Evolutionary conservation across 1,140 invertebrate genomes (phyloP), one percentile per base, ranked within the genome.

Genomic region (Limonius californicus): DNA sequence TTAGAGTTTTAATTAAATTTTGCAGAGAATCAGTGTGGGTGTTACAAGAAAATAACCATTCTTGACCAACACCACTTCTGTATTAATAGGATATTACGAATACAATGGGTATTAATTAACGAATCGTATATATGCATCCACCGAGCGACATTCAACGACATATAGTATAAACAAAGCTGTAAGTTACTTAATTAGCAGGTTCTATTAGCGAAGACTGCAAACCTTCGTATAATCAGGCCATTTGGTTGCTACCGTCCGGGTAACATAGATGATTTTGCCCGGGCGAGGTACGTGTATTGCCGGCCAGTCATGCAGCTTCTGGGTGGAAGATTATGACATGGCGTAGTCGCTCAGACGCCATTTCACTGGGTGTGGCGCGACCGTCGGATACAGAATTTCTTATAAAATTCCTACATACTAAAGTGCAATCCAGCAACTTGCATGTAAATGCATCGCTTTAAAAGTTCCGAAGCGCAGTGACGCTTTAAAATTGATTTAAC

Each of bases 271-370:
- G 15, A 45, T 30, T 57, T 62, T 39, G n/a, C 55, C 43, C 55
- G 20, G 54, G 42, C 14, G 20, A 35, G 39, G 42, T 50, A 62
- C 45, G 50, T 60, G 57, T 35, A 60, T 54, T 56, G 32, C 56
- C 58, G 55, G 61, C 45, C 55, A 63, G 55, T 58, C 47, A 39
- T 16, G 35, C 9, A 32, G 32, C 14, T n/a, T 18, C 20, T 54
- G 19, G 14, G 14, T 35, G 30, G 35, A 56, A 56, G 21, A 32
- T 55, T 27, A 50, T 18, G 11, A 55, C 50, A 61, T 62, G 61
- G 56, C 54, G 61, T 62, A 57, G 55, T 62, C 47, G 21, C 47
- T 35, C 45, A 23, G 55, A 54, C 61, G 61, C 61, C 61, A 62
- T 62, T 43, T 27, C 27, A 39, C 47, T 47, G 61, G 61, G 61